These are phyloP conservation scores for Ylistrum balloti DNA, from an alignment of 1,140 invertebrate genomes.

Conservation along the genomic window DNA sequence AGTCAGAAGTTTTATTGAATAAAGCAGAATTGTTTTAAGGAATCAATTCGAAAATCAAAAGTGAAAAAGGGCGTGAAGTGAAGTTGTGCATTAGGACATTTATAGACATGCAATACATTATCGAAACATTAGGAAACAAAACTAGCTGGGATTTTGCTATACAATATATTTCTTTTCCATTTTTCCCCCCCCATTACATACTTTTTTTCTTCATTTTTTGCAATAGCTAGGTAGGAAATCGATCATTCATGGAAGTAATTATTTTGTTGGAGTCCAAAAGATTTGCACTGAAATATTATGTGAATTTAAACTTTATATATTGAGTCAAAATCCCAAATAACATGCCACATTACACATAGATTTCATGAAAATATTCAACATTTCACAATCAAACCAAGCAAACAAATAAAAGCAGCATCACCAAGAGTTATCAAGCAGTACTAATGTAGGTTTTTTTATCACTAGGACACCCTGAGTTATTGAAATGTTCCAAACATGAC, in stretches of 20 bases:
- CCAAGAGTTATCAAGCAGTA: not conserved
- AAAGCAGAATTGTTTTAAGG: not conserved
- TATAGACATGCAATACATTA: not conserved
- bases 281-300: too few species aligned
- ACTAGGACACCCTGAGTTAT: slow-evolving; percentile 1
- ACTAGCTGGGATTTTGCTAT: not conserved
- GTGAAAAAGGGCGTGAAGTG: not conserved
- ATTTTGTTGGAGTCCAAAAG: too few species aligned
- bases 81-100: not conserved
- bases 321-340: not conserved
- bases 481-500: slow-evolving; percentile 8
- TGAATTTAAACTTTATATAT: too few species aligned
- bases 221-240: too few species aligned
- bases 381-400: not conserved
- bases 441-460: not conserved
- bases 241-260: too few species aligned
- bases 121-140: not conserved
- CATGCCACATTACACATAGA: not conserved
- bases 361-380: slow-evolving; percentile 2
- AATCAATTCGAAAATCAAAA: not conserved
- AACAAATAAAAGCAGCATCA: slow-evolving; percentile 26
- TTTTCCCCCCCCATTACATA: not conserved
- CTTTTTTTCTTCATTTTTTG: not conserved
- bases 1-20: slow-evolving; percentile 12
- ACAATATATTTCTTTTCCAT: not conserved